A percentile compares a stretch with the other conserved stretches of the same genome.
Evolutionary conservation across 2,888 invertebrate genomes (phyloP).

Genomic region (Athripsodes cinereus): DNA sequence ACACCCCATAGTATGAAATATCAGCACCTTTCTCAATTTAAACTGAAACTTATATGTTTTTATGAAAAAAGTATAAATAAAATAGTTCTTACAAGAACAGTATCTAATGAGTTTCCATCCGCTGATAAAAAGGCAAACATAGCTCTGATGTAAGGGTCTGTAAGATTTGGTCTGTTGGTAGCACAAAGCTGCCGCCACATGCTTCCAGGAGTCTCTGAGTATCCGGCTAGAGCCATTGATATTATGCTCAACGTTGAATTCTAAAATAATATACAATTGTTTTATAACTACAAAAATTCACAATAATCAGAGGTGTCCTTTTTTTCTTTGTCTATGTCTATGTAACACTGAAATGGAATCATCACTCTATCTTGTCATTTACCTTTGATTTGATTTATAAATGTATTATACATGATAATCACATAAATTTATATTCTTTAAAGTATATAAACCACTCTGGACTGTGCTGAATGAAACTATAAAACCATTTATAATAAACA

Average conservation of each 20-base stretch:
- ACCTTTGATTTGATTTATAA: too few relatives aligned
- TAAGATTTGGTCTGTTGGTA: slow-evolving; percentile 66
- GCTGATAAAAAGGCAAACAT: slow-evolving; percentile 87
- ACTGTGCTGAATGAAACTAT: background rate
- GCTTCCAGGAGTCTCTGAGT: slow-evolving; percentile 75
- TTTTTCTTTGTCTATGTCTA: too few relatives aligned
- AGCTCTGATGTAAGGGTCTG: slow-evolving; percentile 86
- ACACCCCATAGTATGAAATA: background rate
- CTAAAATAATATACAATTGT: too few relatives aligned
- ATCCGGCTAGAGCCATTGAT: slow-evolving; percentile 64
- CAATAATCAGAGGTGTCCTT: too few relatives aligned
- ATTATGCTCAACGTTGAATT: slow-evolving; percentile 23
- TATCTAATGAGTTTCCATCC: slow-evolving; percentile 68
- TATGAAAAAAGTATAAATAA: too few relatives aligned
- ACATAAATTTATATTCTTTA: too few relatives aligned
- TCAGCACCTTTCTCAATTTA: background rate
- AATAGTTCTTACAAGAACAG: slow-evolving; percentile 59
- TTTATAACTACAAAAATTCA: background rate
- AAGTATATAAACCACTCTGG: background rate
- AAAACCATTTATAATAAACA: slow-evolving; percentile 46
- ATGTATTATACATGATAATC: too few relatives aligned
- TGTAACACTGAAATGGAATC: too few relatives aligned
- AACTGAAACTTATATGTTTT: background rate
- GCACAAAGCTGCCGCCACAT: slow-evolving; percentile 74
- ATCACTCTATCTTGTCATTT: too few relatives aligned